These are phyloP conservation scores for Brevimyrus niger DNA, from an alignment of 2,113 vertebrate genomes.

Conservation along the genomic window DNA sequence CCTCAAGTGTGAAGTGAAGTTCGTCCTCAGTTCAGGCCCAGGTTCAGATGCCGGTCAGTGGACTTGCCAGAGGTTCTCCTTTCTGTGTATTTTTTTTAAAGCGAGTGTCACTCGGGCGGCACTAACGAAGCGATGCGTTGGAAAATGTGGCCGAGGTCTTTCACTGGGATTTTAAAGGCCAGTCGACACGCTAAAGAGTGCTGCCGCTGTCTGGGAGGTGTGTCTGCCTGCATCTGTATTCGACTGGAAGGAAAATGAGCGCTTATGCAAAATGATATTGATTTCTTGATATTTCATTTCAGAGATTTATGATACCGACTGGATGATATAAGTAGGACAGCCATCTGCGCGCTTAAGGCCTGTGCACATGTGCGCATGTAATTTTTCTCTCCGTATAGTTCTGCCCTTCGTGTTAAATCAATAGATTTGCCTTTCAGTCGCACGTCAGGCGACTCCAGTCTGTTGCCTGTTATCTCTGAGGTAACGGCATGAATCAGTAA, in stretches of 20 bases:
- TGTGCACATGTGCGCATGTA: not conserved
- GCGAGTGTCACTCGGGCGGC: slow-evolving; percentile 30
- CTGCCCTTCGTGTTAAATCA: not conserved
- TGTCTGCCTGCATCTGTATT: not conserved
- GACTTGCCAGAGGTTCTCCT: slow-evolving; percentile 40
- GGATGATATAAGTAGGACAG: not conserved
- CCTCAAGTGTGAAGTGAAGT: slow-evolving; percentile 63
- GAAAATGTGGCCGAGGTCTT: slow-evolving; percentile 21
- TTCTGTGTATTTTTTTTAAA: slow-evolving; percentile 25
- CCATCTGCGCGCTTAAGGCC: not conserved
- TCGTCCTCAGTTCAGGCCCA: slow-evolving; percentile 64
- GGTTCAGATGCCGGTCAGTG: slow-evolving; percentile 65
- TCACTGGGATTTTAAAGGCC: slow-evolving; percentile 6
- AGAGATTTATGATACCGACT: not conserved
- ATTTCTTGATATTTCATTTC: not conserved
- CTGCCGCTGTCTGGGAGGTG: slow-evolving; percentile 1
- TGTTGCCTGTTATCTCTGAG: not conserved
- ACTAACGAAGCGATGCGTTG: slow-evolving; percentile 28
- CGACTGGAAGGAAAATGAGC: not conserved
- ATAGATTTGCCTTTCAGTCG: not conserved
- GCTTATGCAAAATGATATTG: not conserved
- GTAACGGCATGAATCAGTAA: not conserved
- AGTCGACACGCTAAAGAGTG: slow-evolving; percentile 8
- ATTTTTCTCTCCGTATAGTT: not conserved
- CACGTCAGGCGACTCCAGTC: not conserved